Evolutionary conservation across 2,113 vertebrate species (phyloP).

Genomic region (Paraplagusia blochii): DNA sequence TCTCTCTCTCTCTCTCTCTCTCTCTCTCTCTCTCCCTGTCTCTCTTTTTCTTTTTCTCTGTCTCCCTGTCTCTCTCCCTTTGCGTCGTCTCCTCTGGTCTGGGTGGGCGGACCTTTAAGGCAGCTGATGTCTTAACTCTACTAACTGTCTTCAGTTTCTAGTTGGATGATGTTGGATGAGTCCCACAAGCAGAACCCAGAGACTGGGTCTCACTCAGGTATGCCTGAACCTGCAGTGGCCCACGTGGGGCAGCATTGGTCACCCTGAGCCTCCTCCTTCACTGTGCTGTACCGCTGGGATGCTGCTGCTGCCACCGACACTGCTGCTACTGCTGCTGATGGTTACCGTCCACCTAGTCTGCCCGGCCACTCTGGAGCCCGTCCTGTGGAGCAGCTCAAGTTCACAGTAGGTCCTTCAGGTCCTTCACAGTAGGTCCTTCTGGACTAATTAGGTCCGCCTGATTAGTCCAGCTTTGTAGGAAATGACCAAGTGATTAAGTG

Average conservation of each 20-base stretch:
- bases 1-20: too few species aligned
- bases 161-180: too few species aligned
- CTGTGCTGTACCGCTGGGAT: slow-evolving; percentile 67
- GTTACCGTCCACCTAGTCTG: slow-evolving; percentile 42
- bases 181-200: too few species aligned
- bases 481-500: too few species aligned
- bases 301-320: too few species aligned
- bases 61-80: too few species aligned
- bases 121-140: slow-evolving; percentile 52
- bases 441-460: too few species aligned
- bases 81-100: not conserved
- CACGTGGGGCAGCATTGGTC: slow-evolving; percentile 3
- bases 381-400: slow-evolving; percentile 69
- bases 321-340: slow-evolving; percentile 50
- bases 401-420: slow-evolving; percentile 51
- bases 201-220: slow-evolving; percentile 18
- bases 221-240: slow-evolving; percentile 52
- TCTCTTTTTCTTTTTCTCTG: too few species aligned
- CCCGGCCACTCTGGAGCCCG: slow-evolving; percentile 59
- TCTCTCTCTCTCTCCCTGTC: too few species aligned
- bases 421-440: slow-evolving; percentile 53
- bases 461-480: too few species aligned
- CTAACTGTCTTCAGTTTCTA: too few species aligned
- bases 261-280: too few species aligned
- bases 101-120: slow-evolving; percentile 53